Evolutionary conservation across 2,888 invertebrate genomes (phyloP), one percentile per base, ranked within the genome.

Genomic region (Trissolcus japonicus): DNA sequence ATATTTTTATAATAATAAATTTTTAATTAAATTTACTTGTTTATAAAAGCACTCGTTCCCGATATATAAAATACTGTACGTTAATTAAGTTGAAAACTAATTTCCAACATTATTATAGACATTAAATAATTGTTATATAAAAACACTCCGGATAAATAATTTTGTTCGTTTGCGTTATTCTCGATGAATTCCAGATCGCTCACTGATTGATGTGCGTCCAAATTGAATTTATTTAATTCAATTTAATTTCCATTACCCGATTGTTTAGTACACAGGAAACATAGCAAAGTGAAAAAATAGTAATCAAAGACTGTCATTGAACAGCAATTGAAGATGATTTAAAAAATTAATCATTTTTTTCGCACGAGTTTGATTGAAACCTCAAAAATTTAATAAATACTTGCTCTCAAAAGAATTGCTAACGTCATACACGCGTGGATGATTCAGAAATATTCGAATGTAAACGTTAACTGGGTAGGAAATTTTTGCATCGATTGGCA

Each of bases 61-160:
- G 16, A n/a, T 55, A 56, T 40, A 35, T 35, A 40, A 60, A 66
- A 67, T 57, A 57, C 21, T n/a, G 56, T 25, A 29, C 53, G 43
- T 57, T 74, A 74, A 74, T 74, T 67, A 67, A 74, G 53, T 74
- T 74, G 35, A 67, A 74, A 74, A 67, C 46, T 67, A 67, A 66
- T 62, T 67, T 57, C 6, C 51, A 21, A 61, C 46, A 67, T 61
- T 67, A 67, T 57, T 51, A 53, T 48, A 21, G 40, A 50, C 56
- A 56, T 56, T 56, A 66, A 73, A 50, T 66, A 66, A 73, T 73
- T 66, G 60, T 73, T 61, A 61, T 55, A 61, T 60, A 73, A 66
- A 63, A 73, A 57, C 51, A 62, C 21, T 55, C 67, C 25, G 40
- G 40, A 73, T 66, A 61, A 66, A 66, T 62, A 72, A 72, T 65